Base-by-base conservation (phyloP, 2,113 vertebrate genomes). In the Beaufortia kweichowensis region DNA sequence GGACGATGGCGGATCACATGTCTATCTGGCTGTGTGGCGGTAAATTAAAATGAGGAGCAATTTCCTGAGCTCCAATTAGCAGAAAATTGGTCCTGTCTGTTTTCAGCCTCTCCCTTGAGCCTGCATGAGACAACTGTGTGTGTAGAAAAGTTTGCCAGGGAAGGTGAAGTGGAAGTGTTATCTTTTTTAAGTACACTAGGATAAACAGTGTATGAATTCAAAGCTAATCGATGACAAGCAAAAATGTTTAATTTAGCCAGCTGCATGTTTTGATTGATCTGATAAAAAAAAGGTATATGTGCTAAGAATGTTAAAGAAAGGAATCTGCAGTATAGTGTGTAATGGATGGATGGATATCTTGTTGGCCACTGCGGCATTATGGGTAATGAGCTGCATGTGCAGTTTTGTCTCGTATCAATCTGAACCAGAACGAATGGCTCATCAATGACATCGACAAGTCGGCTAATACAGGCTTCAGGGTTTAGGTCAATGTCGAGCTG, bases 61-160 rank as follows among this genome's bases (percentile, higher is more conserved):
- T 92, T 92, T 92, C 90, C 90, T 88, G 88, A 87, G 83, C 84
- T 82, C 85, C 90, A 92, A 90, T 92, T 92, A 91, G 89, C 89
- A 90, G 89, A 91, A 89, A 91, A 92, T 92, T 90, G 88, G 86
- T 88, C 86, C 88, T 91, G 90, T 90, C 89, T 91, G 88, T 89
- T 87, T 69, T 82, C 80, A 90, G 86, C 76, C 77, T 78, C 81
- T 89, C 84, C 83, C 84, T 46, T 6, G 82, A 84, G 85, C 79
- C 76, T 61, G 53, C 76, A 75, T 39, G 68, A 67, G 33, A 15
- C 26, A 12, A 31, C 15, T 48, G 39, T 80, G 78, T 67, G 53
- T 55, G 60, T 56, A 41, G 12, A 39, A 71, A 35, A 70, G 31
- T 71, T 56, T 73, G 70, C 57, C 39, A 60, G 53, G 39, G 67